Base-by-base conservation (phyloP, 2,888 invertebrate species). In the Lepidochitona cinerea region DNA sequence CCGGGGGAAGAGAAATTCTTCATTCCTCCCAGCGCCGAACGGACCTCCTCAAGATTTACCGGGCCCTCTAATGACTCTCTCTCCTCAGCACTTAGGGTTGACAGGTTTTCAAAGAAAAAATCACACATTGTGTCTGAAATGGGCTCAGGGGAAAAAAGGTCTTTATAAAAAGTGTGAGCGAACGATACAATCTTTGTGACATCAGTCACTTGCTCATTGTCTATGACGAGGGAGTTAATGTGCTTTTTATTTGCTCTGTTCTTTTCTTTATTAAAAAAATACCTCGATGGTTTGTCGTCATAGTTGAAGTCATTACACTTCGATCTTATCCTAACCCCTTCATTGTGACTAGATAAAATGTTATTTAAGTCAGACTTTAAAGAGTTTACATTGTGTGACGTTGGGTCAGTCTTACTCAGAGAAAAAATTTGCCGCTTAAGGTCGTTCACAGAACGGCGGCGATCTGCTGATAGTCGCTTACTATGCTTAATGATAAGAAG, bases 1-100 rank as follows among this genome's bases (percentile, higher is more conserved):
- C 70, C 70, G 26, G 70, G 70, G n/a, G 53, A 53, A 12, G n/a
- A 33, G 33, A 53, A 33, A 52, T 70, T 53, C 6, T 70, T 37
- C 70, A 70, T 70, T 35, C 14, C 53, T n/a, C n/a, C 33, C 5
- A 70, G 12, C 3, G 70, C 70, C 12, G 70, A 53, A 12, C 29
- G 18, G 29, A 52, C 6, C 14, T 70, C 70, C 1, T 53, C 52
- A 26, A 52, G 9, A 32, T 18, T 18, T 32, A 70, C 53, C 6
- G 53, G 33, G 18, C 35, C 49, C 18, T 53, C 69, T 26, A 37
- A 52, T 7, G 32, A 9, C 26, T 49, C 49, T 18, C 23, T 35
- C 32, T 70, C 70, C 9, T 23, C 18, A 36, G 4, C 32, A 29
- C 26, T n/a, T 26, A 70, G 18, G 6, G 23, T 33, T 1, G 70